Evolutionary conservation across 2,797 vertebrate genomes (phyloP), one percentile per base, ranked within the genome.

Genomic region (Syngnathus rostellatus): DNA sequence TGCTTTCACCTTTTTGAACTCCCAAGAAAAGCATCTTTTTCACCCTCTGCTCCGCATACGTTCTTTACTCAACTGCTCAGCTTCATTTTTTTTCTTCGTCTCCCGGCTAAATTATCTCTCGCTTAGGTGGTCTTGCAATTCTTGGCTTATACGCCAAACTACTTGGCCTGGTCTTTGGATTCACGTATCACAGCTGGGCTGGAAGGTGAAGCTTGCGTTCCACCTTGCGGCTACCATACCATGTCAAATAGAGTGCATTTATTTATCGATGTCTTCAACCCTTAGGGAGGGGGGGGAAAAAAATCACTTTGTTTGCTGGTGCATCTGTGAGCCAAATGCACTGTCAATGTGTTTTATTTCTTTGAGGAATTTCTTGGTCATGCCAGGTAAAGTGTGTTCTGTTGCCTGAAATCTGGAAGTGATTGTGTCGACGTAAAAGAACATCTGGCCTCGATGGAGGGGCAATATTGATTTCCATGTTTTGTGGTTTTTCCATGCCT

Each of bases 11-110:
- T 43, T 70, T 83, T 81, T 78, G 78, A 86, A 77, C 63, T 62
- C 54, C 84, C 81, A 85, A 84, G 72, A 84, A 70, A 77, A 85
- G 82, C 82, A 78, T 68, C 66, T 72, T 73, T 72, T 73, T 78
- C 72, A 41, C 71, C 70, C 72, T 72, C 69, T 45, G 66, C 70
- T 82, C 79, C 82, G 81, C 77, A 81, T 84, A 77, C 75, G 77
- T 86, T 75, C 71, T 84, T 85, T 81, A 79, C 71, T 54, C 25
- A 38, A 64, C 78, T 79, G 81, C 77, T 79, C 69, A 31, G 76
- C 76, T 57, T 79, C 68, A 81, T 83, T 83, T 81, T 84, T 83
- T 81, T 77, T 76, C n/a, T 23, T 23, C 23, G 1, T 72, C 5
- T 74, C 63, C 68, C 68, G 62, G 23, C 53, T 73, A 67, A 79